A percentile compares a stretch with the other conserved stretches of the same genome.
phyloP scores from a whole-genome alignment of 2,113 vertebrate species.

The Arizona elegans region DNA sequence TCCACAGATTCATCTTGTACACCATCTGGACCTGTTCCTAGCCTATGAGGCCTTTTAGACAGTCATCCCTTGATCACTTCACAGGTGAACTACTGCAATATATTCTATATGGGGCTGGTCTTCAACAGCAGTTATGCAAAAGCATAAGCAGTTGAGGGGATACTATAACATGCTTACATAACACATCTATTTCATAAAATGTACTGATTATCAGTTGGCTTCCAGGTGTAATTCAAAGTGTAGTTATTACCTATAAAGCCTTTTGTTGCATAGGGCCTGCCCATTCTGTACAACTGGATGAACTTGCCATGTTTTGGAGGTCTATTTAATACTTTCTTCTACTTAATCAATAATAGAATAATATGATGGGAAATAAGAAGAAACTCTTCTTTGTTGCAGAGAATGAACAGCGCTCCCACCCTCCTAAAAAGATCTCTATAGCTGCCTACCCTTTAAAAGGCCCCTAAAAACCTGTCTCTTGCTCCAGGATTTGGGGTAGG shows the following conservation, averaged over 20 bases:
- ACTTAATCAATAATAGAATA: background rate
- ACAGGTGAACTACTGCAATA: background rate
- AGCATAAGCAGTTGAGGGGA: background rate
- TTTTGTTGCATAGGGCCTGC: background rate
- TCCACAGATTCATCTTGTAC: background rate
- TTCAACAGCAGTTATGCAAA: background rate
- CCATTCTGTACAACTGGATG: background rate
- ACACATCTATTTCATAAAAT: background rate
- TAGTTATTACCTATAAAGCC: background rate
- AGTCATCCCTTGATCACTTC: background rate
- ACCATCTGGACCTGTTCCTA: background rate
- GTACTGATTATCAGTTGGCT: background rate
- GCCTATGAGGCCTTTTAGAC: background rate
- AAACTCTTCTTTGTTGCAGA: background rate
- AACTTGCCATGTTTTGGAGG: background rate
- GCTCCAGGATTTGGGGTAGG: background rate
- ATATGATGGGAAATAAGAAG: background rate
- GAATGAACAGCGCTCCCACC: background rate
- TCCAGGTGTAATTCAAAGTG: background rate
- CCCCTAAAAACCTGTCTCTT: background rate
- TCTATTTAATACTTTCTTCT: background rate
- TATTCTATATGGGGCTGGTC: background rate
- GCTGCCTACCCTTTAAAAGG: background rate
- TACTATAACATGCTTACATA: background rate
- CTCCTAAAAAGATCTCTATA: background rate